These are phyloP conservation scores for Prionailurus bengalensis DNA, from an alignment of 2,113 vertebrate species.

Conservation along the genomic window DNA sequence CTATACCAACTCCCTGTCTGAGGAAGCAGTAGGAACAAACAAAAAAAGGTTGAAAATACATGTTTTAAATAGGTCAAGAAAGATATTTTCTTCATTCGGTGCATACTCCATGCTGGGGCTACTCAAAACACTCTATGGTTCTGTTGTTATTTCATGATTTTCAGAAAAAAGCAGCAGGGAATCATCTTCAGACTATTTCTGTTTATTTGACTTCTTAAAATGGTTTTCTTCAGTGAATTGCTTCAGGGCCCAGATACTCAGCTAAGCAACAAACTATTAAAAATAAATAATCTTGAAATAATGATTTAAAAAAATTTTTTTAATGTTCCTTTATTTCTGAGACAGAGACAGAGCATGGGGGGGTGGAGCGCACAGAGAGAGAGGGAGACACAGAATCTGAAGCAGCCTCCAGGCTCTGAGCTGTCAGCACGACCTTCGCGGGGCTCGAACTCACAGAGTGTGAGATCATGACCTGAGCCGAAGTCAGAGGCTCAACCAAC, in stretches of 20 bases:
- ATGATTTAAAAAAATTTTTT: neutral
- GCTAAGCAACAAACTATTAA: neutral
- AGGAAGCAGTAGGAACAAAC: neutral
- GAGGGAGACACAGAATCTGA: too few relatives aligned
- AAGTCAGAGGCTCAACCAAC: too few relatives aligned
- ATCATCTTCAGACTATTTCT: slow-evolving; percentile 18
- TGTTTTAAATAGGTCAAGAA: slow-evolving; percentile 37
- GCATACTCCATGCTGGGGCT: neutral
- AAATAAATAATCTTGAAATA: neutral
- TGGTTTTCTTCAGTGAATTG: neutral
- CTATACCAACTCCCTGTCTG: slow-evolving; percentile 13
- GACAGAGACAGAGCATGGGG: too few relatives aligned
- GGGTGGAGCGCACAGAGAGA: too few relatives aligned
- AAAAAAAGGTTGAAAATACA: neutral
- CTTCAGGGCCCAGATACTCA: neutral
- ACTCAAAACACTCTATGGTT: neutral
- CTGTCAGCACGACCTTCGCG: too few relatives aligned
- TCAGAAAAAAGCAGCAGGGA: slow-evolving; percentile 25
- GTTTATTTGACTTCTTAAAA: slow-evolving; percentile 21
- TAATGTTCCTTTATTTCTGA: too few relatives aligned
- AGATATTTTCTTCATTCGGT: slow-evolving; percentile 36
- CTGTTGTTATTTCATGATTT: slow-evolving; percentile 43
- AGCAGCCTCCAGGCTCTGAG: too few relatives aligned
- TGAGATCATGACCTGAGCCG: too few relatives aligned
- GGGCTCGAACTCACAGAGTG: too few relatives aligned